A percentile compares a stretch with the other conserved stretches of the same genome.
These are phyloP conservation scores for Oreonectes daqikongensis DNA, from an alignment of 2,797 vertebrate species.

Conservation along the genomic window DNA sequence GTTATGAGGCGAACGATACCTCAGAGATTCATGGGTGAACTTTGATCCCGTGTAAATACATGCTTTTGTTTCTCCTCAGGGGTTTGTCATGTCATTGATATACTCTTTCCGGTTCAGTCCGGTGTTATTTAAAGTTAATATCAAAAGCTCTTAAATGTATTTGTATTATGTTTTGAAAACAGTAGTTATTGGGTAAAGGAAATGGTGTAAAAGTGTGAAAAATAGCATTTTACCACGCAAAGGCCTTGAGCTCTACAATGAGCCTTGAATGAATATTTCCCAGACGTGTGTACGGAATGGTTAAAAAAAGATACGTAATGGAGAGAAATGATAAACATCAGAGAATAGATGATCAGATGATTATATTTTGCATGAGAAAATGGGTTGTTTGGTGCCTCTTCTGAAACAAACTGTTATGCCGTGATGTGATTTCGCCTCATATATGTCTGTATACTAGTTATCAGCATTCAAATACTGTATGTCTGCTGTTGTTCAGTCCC, in stretches of 20 bases:
- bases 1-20: neutral
- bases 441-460: neutral
- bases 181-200: constrained; percentile 1
- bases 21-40: constrained; percentile 16
- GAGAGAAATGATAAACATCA: neutral
- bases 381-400: constrained; percentile 31
- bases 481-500: neutral
- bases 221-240: neutral
- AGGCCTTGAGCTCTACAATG: constrained; percentile 36
- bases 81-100: neutral
- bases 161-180: neutral
- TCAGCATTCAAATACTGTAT: neutral
- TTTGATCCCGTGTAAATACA: constrained; percentile 30
- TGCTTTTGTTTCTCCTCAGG: constrained; percentile 10
- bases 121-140: neutral
- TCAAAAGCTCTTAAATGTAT: neutral
- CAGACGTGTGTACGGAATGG: constrained; percentile 10
- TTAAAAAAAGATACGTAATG: constrained; percentile 4
- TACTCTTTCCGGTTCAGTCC: neutral
- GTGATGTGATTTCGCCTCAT: constrained; percentile 31
- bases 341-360: neutral
- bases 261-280: constrained; percentile 17
- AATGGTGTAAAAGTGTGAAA: neutral
- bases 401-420: constrained; percentile 22
- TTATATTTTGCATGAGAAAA: constrained; percentile 31